Base-by-base conservation (phyloP, 1,140 invertebrate species). In the Scaptomyza hsui region DNA sequence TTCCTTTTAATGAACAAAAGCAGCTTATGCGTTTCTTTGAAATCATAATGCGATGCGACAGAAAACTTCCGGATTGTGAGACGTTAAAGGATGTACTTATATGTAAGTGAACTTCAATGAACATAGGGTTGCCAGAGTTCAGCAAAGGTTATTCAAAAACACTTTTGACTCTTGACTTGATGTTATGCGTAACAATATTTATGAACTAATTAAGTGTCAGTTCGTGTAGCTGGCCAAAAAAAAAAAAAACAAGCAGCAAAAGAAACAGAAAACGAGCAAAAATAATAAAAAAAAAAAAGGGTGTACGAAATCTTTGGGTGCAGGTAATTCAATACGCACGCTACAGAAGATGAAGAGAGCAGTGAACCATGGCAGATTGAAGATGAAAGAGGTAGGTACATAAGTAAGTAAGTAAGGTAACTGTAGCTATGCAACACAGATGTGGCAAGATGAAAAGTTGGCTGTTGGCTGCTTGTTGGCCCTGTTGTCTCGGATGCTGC, bases 1-100 rank as follows among this genome's bases (percentile, higher is more conserved):
- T 85, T 85, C 81, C 81, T 85, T 86, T 85, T 82, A 29, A 55
- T 69, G 77, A 64, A 44, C 76, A 85, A 85, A 85, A 85, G 80
- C 80, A 57, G 81, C 77, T 85, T 85, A 85, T 42, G 57, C 45
- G 53, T 42, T 16, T 53, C 26, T 10, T 16, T 37, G 32, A 21
- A 49, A 53, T 60, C 24, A 32, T 55, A 67, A 82, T 63, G 69
- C 57, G 56, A 26, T 56, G 62, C 63, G 71, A 53, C 75, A 44
- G 26, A 80, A 80, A 80, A 86, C 81, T 85, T 85, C 80, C 80
- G 80, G 80, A 85, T 85, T 70, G 71, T 51, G 60, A 85, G 24
- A 65, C 52, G 64, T 55, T 15, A 52, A 21, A 4, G 39, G 35
- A 12, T 39, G 3, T 21, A 41, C 10, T 13, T 18, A 29, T 12